Evolutionary conservation across 2,113 vertebrate species (phyloP).

Genomic region (Xiphorhynchus elegans): DNA sequence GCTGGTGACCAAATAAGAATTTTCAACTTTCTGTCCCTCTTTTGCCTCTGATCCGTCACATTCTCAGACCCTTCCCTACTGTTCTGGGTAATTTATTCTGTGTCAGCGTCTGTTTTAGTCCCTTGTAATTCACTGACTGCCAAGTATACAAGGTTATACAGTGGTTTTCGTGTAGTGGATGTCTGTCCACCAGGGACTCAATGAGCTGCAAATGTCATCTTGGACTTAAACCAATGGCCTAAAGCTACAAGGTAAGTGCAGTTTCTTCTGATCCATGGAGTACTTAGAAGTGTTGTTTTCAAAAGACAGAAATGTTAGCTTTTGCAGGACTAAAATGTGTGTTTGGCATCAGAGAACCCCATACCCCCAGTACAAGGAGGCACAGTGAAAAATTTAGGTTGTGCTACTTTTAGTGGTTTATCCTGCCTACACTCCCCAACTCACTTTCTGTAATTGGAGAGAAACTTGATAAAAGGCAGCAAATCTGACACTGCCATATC

Average conservation of each 20-base stretch:
- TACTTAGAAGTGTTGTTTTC: constrained; percentile 7
- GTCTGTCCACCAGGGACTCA: neutral
- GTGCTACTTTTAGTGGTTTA: neutral
- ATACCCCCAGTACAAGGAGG: neutral
- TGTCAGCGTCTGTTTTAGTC: neutral
- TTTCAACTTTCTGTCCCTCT: neutral
- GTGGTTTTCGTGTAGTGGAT: neutral
- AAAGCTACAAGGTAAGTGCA: constrained; percentile 50
- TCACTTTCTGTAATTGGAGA: neutral
- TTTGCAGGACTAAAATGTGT: neutral
- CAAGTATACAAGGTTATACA: constrained; percentile 21
- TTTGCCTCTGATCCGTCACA: neutral
- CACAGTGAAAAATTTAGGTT: neutral
- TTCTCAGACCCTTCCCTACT: neutral
- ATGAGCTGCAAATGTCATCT: constrained; percentile 29
- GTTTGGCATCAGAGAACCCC: neutral
- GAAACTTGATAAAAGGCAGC: neutral
- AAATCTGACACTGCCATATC: neutral
- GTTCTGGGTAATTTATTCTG: neutral
- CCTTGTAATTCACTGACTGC: neutral
- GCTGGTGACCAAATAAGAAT: neutral
- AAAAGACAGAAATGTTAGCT: neutral
- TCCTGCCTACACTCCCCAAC: neutral
- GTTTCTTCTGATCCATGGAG: constrained; percentile 6
- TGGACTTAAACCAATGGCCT: constrained; percentile 50